Base-by-base conservation (phyloP, 2,113 vertebrate genomes). In the Ptilorrhoa leucosticta region DNA sequence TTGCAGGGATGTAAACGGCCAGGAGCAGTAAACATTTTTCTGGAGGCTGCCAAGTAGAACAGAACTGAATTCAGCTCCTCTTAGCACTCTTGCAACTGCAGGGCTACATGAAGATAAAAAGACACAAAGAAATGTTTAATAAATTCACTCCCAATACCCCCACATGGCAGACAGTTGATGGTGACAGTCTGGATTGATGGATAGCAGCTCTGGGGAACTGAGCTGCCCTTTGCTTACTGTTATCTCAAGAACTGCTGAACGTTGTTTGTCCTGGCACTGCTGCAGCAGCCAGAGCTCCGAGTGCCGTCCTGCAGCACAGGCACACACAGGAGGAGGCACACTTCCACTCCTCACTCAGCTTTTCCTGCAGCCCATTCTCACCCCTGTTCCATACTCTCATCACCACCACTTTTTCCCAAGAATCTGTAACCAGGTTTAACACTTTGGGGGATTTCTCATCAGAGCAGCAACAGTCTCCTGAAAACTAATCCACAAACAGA, bases 21-120 rank as follows among this genome's bases (percentile, higher is more conserved):
- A 90, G 91, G 71, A 94, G 86, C 91, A 82, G 91, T 71, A 79
- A 95, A 95, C 89, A 76, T 69, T 81, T 64, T 81, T 60, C 80
- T 48, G 27, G 48, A 77, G 69, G 89, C 73, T 95, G 93, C 93
- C 91, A 96, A 87, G 83, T 48, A 73, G 64, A 75, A 57, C 73
- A 87, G 69, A 89, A 76, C 53, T 57, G 84, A 79, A 57, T 60
- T 87, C 8, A 24, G 76, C 65, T 66, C 65, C 65, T 82, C 47
- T 72, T 79, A 87, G 61, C 70, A 56, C 44, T 69, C 57, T 44
- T 1, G 3, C 33, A 64, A 85, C 65, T 85, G 45, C 87, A 79
- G 66, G 78, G 65, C 65, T 65, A 39, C 19, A 15, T 0, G 2
- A 53, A 81, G 77, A 82, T 53, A 72, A 92, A 68, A 83, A 82